Percentiles rank a stretch among this genome's conserved stretches.
phyloP scores from a whole-genome alignment of 2,888 invertebrate species.

The Agrochola lychnidis region DNA sequence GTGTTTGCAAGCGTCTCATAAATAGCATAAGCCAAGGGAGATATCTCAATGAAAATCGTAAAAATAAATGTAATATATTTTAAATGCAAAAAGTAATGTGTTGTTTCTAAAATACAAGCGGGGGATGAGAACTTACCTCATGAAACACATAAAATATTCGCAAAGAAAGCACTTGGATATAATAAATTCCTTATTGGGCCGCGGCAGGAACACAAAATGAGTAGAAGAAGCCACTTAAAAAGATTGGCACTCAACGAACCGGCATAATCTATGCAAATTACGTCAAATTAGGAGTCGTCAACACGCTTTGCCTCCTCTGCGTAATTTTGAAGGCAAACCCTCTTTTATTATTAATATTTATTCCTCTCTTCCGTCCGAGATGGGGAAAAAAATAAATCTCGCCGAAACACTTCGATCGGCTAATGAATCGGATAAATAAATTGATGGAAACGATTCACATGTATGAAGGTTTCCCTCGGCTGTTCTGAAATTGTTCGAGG shows the following conservation, averaged over 20 bases:
- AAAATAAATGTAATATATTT: constrained; percentile 25
- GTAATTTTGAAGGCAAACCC: constrained; percentile 89
- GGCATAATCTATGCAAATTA: constrained; percentile 91
- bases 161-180: constrained; percentile 80
- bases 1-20: background rate
- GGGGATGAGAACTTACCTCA: constrained; percentile 71
- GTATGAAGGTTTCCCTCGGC: constrained; percentile 10
- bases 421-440: constrained; percentile 86
- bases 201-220: constrained; percentile 87
- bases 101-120: constrained; percentile 64
- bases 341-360: constrained; percentile 91
- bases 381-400: constrained; percentile 82
- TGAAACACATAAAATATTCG: constrained; percentile 76
- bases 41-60: background rate
- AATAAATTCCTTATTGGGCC: constrained; percentile 86
- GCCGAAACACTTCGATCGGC: constrained; percentile 79
- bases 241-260: constrained; percentile 90
- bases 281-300: constrained; percentile 90
- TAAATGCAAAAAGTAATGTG: constrained; percentile 42
- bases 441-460: constrained; percentile 57
- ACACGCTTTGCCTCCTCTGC: constrained; percentile 85
- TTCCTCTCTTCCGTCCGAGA: constrained; percentile 85
- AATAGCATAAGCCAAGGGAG: background rate
- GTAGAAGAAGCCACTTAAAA: constrained; percentile 90
- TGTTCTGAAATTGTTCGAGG: constrained; percentile 1